Evolutionary conservation across 2,888 invertebrate species (phyloP), one percentile per base, ranked within the genome.

Genomic region (Agrochola macilenta): DNA sequence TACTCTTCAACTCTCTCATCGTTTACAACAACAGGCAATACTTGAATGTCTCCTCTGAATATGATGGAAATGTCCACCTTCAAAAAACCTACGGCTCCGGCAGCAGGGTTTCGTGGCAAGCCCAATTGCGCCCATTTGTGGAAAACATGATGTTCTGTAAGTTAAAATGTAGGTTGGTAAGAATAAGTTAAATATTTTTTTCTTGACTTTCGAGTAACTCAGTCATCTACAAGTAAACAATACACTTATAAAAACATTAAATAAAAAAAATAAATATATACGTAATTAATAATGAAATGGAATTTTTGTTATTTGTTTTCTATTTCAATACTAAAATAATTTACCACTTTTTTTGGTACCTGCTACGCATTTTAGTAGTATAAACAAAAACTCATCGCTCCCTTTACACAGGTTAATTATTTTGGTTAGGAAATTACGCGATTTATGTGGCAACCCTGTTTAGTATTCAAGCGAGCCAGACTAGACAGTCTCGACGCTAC

Each of bases 61-160:
- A 98, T 96, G 39, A 99, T 98, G 2, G 97, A 97, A 81, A 99
- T 97, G 91, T 98, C 98, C 79, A 99, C 97, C 94, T 99, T 99
- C 35, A 99, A 94, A 91, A 98, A 98, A 1, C 99, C 99, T 85
- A 97, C 97, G 0, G 97, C 96, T 0, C 97, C 97, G 0, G 95
- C 95, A 0, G 93, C 93, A 5, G 96, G 95, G 84, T 97, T 97
- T 54, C 97, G 97, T 0, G 98, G 98, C 77, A 98, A 96, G 49
- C 97, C 97, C 63, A 99, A 94, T 90, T 98, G 97, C 0, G 98
- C 98, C 99, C 99, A 99, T 94, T 99, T 99, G 91, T 98, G 98
- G 91, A 97, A 98, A 90, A 98, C 98, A 92, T 98, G 98, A 90
- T 98, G 99, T 94, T 98, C 98, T 98, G 93, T 58, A 88, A 90